Percentiles rank a stretch among this genome's conserved stretches.
phyloP scores from a whole-genome alignment of 2,113 vertebrate genomes.

The Microtus richardsoni region DNA sequence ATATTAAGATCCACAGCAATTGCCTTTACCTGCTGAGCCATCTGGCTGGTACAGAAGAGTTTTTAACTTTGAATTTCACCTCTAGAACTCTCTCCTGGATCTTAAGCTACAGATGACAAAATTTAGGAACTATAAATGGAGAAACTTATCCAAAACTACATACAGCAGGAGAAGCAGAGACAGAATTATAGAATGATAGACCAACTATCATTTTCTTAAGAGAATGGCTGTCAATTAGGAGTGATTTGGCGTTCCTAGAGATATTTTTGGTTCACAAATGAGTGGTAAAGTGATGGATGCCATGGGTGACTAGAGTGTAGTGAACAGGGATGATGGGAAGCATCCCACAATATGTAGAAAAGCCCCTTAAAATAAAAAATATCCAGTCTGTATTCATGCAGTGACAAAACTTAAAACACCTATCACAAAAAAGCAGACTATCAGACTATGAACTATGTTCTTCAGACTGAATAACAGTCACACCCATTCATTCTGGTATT shows the following conservation, averaged over 20 bases:
- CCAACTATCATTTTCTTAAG: not conserved
- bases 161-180: not conserved
- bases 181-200: not conserved
- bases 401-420: not conserved
- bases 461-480: not conserved
- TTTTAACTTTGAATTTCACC: not conserved
- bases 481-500: fast-evolving
- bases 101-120: not conserved
- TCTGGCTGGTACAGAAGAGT: not conserved
- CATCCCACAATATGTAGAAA: not conserved
- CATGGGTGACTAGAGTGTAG: not conserved
- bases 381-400: not conserved
- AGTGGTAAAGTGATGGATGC: fast-evolving
- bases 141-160: not conserved
- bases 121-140: not conserved
- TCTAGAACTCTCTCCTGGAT: not conserved
- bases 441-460: fast-evolving
- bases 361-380: not conserved
- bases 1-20: not conserved
- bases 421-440: not conserved
- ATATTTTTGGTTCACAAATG: not conserved
- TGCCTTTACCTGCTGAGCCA: not conserved
- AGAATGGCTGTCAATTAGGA: not conserved
- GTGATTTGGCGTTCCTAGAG: not conserved
- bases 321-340: not conserved